Evolutionary conservation across 2,888 invertebrate genomes (phyloP).

Genomic region (Polydrusus cervinus): DNA sequence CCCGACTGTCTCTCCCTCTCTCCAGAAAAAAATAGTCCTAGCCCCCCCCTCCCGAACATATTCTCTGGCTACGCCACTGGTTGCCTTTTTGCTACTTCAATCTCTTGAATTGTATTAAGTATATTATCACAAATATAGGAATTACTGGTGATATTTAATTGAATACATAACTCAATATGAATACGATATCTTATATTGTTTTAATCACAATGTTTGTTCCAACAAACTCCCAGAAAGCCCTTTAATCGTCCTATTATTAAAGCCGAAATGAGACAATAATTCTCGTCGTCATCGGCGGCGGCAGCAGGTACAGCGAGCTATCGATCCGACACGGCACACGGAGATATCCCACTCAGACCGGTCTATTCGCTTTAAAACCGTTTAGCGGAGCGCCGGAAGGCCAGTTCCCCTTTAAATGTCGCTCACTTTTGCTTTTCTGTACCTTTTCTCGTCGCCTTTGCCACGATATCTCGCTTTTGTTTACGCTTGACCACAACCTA

Average conservation of each 20-base stretch:
- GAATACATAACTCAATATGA: too few species aligned
- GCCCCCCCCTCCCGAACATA: too few species aligned
- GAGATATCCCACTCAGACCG: conserved; percentile 58
- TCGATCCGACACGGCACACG: conserved; percentile 38
- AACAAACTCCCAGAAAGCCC: conserved; percentile 19
- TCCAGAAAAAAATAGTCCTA: too few species aligned
- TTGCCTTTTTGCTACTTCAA: too few species aligned
- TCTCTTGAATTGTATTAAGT: too few species aligned
- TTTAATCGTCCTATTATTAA: conserved; percentile 44
- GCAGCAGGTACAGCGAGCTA: conserved; percentile 47
- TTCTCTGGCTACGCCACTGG: too few species aligned
- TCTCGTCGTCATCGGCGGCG: conserved; percentile 29
- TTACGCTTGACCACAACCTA: conserved; percentile 52
- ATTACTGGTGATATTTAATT: too few species aligned
- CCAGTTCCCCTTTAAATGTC: conserved; percentile 46
- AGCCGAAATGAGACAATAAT: conserved; percentile 44
- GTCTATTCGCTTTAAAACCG: conserved; percentile 63
- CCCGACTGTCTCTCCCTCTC: too few species aligned
- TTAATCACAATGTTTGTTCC: conserved; percentile 11
- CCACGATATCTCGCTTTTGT: conserved; percentile 35
- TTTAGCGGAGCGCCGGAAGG: conserved; percentile 58
- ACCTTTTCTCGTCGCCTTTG: conserved; percentile 28
- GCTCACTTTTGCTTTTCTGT: conserved; percentile 53
- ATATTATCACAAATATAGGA: too few species aligned
- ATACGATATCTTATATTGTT: conserved; percentile 1